These are phyloP conservation scores for Grantiella picta DNA, from an alignment of 2,113 vertebrate species.

Conservation along the genomic window DNA sequence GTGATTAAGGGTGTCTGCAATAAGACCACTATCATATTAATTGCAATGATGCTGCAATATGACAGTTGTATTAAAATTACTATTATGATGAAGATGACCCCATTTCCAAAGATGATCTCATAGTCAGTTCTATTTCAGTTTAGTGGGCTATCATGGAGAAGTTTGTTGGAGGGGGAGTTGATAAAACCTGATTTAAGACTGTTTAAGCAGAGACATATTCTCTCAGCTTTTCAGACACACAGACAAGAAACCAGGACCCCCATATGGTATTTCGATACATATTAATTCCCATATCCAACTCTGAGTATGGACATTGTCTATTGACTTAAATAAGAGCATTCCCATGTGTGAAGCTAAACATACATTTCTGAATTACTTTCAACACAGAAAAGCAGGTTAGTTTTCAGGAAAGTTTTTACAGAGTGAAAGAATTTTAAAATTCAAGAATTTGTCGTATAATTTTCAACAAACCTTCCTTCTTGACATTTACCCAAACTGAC, in stretches of 20 bases:
- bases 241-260: background rate
- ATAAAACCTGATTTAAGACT: background rate
- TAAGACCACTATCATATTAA: background rate
- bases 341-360: background rate
- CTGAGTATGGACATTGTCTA: background rate
- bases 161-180: background rate
- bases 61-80: background rate
- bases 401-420: background rate
- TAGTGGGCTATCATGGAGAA: background rate
- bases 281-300: background rate
- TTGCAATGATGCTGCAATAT: background rate
- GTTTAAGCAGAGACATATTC: background rate
- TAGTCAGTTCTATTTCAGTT: background rate
- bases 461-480: constrained; percentile 74
- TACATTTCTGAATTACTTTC: background rate
- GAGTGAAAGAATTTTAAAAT: background rate
- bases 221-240: background rate
- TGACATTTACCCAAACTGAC: constrained; percentile 77
- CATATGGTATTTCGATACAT: background rate
- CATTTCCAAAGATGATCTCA: background rate
- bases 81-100: background rate
- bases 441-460: constrained; percentile 50
- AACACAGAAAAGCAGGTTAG: background rate
- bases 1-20: background rate
- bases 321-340: background rate